Evolutionary conservation across 1,140 invertebrate genomes (phyloP).

Genomic region (Calliopsis andreniformis): DNA sequence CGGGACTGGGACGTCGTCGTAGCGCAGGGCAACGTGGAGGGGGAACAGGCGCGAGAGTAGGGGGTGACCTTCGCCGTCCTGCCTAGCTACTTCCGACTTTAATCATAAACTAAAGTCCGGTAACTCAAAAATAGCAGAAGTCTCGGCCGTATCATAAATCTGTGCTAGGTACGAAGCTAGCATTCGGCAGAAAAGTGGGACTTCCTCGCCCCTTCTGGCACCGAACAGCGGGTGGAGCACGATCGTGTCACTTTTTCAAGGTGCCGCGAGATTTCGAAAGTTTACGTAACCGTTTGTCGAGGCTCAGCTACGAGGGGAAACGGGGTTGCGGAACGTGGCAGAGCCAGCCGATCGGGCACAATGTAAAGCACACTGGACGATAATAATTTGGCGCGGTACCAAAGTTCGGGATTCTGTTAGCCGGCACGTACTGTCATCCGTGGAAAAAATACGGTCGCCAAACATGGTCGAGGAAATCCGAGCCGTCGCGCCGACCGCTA

Average conservation of each 20-base stretch:
- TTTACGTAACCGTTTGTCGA: conserved; percentile 55
- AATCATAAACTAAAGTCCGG: too few species aligned
- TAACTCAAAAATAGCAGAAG: too few species aligned
- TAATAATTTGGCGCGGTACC: conserved; percentile 71
- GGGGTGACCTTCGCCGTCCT: too few species aligned
- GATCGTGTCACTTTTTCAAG: conserved; percentile 12
- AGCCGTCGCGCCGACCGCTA: conserved; percentile 30
- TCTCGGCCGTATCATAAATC: too few species aligned
- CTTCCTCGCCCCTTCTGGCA: too few species aligned
- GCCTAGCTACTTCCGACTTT: too few species aligned
- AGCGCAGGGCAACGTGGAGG: too few species aligned
- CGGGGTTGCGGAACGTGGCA: conserved; percentile 46
- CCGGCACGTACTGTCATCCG: conserved; percentile 52
- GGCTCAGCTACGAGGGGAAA: conserved; percentile 34
- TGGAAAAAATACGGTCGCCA: conserved; percentile 67
- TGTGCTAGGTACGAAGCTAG: too few species aligned
- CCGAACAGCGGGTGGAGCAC: too few species aligned
- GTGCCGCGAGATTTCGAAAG: conserved; percentile 34
- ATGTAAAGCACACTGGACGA: conserved; percentile 61
- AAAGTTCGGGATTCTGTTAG: conserved; percentile 70
- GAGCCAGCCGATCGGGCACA: conserved; percentile 49
- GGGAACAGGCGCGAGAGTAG: too few species aligned
- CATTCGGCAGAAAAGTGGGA: too few species aligned
- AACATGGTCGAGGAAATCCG: conserved; percentile 57
- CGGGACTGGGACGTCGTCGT: too few species aligned